These are phyloP conservation scores for Serranus cabrilla DNA, from an alignment of 2,797 vertebrate species.

Conservation along the genomic window DNA sequence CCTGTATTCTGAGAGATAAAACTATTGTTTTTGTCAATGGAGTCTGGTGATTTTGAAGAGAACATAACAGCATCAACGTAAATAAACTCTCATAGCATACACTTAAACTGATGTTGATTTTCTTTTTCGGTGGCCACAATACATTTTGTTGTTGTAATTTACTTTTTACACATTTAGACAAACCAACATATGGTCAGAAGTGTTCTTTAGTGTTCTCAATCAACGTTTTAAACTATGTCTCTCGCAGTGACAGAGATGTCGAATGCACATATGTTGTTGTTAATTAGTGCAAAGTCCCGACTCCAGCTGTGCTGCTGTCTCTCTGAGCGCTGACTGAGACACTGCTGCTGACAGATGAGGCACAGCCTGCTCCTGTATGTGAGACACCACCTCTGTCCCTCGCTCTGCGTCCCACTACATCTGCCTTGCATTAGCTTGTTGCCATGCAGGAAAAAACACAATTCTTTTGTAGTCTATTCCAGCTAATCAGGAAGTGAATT, in stretches of 20 bases:
- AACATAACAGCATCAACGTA: too few species aligned
- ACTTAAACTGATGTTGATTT: too few species aligned
- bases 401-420: slow-evolving; percentile 67
- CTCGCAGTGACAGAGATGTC: slow-evolving; percentile 36
- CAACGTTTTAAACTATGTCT: slow-evolving; percentile 23
- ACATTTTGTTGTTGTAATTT: neutral
- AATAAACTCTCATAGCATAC: too few species aligned
- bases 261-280: slow-evolving; percentile 62
- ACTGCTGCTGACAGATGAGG: slow-evolving; percentile 69
- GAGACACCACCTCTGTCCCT: slow-evolving; percentile 73
- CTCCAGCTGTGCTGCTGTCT: slow-evolving; percentile 73
- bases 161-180: neutral
- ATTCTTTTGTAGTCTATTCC: slow-evolving; percentile 84
- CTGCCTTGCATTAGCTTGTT: slow-evolving; percentile 83
- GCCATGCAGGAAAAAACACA: slow-evolving; percentile 87
- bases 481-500: slow-evolving; percentile 87
- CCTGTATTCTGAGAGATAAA: too few species aligned
- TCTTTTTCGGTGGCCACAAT: too few species aligned
- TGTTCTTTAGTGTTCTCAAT: slow-evolving; percentile 20
- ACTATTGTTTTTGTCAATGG: too few species aligned
- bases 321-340: slow-evolving; percentile 42
- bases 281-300: slow-evolving; percentile 67
- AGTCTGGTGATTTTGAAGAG: too few species aligned
- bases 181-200: neutral
- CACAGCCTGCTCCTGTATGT: slow-evolving; percentile 66